A percentile compares a stretch with the other conserved stretches of the same genome.
Evolutionary conservation across 2,797 vertebrate genomes (phyloP).

Genomic region (Percopsis omiscomaycus): DNA sequence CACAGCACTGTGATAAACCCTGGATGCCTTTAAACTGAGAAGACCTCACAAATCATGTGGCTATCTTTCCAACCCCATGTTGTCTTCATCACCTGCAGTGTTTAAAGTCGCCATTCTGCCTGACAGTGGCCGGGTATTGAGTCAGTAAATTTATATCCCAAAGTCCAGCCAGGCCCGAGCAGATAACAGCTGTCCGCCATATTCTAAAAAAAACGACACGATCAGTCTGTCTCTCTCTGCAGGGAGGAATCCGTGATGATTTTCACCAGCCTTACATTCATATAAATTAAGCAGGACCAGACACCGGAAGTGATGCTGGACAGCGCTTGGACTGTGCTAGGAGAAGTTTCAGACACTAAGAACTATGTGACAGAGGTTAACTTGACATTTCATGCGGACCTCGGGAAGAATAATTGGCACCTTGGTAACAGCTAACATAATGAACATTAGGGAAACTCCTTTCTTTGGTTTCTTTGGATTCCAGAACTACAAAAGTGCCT

Average conservation of each 20-base stretch:
- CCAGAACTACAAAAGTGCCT: too few relatives aligned
- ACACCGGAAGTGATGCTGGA: conserved; percentile 34
- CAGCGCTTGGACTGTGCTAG: conserved; percentile 58
- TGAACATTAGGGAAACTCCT: conserved; percentile 28
- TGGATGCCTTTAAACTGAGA: too few relatives aligned
- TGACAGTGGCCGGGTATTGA: not conserved
- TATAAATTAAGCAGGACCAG: conserved; percentile 69
- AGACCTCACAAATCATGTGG: too few relatives aligned
- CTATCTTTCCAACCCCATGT: not conserved
- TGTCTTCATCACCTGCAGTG: not conserved
- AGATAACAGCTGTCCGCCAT: conserved; percentile 37
- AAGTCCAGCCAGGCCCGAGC: not conserved
- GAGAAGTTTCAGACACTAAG: conserved; percentile 70
- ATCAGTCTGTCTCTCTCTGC: conserved; percentile 59
- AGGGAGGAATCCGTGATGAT: conserved; percentile 62
- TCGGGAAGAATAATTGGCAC: too few relatives aligned
- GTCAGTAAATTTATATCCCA: conserved; percentile 23
- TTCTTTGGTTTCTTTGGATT: too few relatives aligned
- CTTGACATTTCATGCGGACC: conserved; percentile 33
- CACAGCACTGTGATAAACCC: too few relatives aligned
- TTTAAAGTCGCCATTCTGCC: conserved; percentile 1
- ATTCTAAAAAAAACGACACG: conserved; percentile 32
- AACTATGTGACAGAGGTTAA: conserved; percentile 74
- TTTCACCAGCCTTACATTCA: conserved; percentile 58
- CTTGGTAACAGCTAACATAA: conserved; percentile 67